These are phyloP conservation scores for Neoseiulus cucumeris DNA, from an alignment of 1,140 invertebrate species.

Conservation along the genomic window DNA sequence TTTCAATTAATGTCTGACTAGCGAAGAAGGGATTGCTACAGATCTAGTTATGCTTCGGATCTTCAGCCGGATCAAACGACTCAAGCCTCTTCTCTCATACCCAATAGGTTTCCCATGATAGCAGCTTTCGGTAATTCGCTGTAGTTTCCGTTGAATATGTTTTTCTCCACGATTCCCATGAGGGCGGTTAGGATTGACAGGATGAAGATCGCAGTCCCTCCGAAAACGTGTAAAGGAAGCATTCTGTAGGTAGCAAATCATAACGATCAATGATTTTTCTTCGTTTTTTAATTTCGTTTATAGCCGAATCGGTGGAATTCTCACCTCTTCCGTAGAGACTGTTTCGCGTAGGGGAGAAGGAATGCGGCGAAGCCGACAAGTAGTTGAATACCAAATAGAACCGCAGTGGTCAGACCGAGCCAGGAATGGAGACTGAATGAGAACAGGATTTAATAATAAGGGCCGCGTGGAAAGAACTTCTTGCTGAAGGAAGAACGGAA, in stretches of 20 bases:
- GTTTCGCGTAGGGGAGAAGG: slow-evolving; percentile 45
- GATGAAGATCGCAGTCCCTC: slow-evolving; percentile 51
- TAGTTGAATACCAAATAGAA: slow-evolving; percentile 37
- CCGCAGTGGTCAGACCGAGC: slow-evolving; percentile 10
- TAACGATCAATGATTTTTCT: too few species aligned
- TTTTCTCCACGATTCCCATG: slow-evolving; percentile 61
- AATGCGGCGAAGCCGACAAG: slow-evolving; percentile 50
- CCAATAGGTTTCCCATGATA: neutral
- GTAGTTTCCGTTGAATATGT: slow-evolving; percentile 33
- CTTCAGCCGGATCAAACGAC: too few species aligned
- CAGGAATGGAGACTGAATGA: slow-evolving; percentile 15
- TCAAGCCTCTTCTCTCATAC: too few species aligned
- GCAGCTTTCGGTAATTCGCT: neutral
- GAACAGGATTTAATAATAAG: neutral
- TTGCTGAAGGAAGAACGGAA: neutral
- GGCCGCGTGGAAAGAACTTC: neutral
- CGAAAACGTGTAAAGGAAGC: slow-evolving; percentile 43
- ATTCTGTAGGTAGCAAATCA: neutral
- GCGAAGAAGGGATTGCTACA: too few species aligned
- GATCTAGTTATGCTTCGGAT: too few species aligned
- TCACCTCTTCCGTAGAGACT: slow-evolving; percentile 25
- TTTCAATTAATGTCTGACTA: neutral
- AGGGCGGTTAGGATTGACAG: slow-evolving; percentile 45
- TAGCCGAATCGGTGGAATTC: neutral
- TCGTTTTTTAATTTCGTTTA: neutral